These are phyloP conservation scores for Drosophila orena DNA, from an alignment of 1,140 invertebrate species.

Conservation along the genomic window DNA sequence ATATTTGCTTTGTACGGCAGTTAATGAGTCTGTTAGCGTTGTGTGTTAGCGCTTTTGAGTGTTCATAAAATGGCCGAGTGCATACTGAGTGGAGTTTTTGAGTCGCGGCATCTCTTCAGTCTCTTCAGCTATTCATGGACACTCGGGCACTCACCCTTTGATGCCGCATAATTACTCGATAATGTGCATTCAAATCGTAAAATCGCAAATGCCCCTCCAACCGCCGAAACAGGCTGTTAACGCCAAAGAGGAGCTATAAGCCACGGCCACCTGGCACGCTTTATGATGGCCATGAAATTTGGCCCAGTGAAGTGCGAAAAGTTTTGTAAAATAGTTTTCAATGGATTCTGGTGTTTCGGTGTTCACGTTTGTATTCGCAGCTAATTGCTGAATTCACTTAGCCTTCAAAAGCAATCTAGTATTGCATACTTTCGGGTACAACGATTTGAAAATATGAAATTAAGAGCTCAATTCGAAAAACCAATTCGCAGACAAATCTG, in stretches of 20 bases:
- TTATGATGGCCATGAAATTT: slow-evolving; percentile 31
- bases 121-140: slow-evolving; percentile 37
- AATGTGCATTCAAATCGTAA: slow-evolving; percentile 77
- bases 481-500: slow-evolving; percentile 58
- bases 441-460: slow-evolving; percentile 1
- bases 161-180: slow-evolving; percentile 78
- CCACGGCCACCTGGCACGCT: slow-evolving; percentile 20
- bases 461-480: background rate
- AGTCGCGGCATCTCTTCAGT: slow-evolving; percentile 20
- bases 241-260: slow-evolving; percentile 1
- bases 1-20: slow-evolving; percentile 79
- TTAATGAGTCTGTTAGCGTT: slow-evolving; percentile 82
- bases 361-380: slow-evolving; percentile 4
- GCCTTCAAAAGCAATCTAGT: slow-evolving; percentile 12
- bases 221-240: slow-evolving; percentile 26
- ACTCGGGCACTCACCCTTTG: slow-evolving; percentile 23
- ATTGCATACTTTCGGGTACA: background rate
- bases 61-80: slow-evolving; percentile 63
- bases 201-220: background rate
- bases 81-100: slow-evolving; percentile 35
- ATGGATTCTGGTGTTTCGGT: background rate
- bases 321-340: slow-evolving; percentile 32
- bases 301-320: slow-evolving; percentile 1
- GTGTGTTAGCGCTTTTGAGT: slow-evolving; percentile 80
- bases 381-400: slow-evolving; percentile 41